Conservation (phyloP, 2,113 vertebrate genomes). For the Pungitius pungitius region DNA sequence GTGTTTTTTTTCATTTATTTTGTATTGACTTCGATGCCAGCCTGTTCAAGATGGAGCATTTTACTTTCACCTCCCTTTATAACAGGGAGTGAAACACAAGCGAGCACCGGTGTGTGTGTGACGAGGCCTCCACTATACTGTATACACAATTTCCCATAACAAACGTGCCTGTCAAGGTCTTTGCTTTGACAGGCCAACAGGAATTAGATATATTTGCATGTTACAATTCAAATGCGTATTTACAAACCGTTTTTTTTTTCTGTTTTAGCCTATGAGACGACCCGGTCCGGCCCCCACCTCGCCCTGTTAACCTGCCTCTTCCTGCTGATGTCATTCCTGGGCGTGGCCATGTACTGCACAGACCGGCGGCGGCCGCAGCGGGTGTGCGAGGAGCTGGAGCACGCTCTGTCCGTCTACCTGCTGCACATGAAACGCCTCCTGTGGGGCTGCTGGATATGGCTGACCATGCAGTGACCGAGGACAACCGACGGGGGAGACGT, state of each 20-base stretch:
- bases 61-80: constrained; percentile 9
- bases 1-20: not conserved
- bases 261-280: constrained; percentile 79
- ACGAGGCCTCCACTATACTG: not conserved
- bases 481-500: constrained; percentile 50
- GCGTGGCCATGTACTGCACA: constrained; percentile 84
- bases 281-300: constrained; percentile 74
- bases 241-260: constrained; percentile 37
- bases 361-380: constrained; percentile 75
- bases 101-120: constrained; percentile 24
- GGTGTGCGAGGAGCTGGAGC: constrained; percentile 85
- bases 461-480: constrained; percentile 83
- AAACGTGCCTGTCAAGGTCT: not conserved
- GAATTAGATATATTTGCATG: not conserved
- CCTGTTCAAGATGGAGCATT: not conserved
- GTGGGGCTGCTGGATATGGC: constrained; percentile 88
- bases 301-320: constrained; percentile 84
- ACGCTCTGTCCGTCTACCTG: constrained; percentile 81
- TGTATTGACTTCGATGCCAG: constrained; percentile 5
- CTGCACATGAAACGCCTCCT: constrained; percentile 84
- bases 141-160: not conserved
- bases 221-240: constrained; percentile 29
- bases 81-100: constrained; percentile 17
- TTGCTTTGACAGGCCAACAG: not conserved
- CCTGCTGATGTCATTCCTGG: constrained; percentile 82